These are phyloP conservation scores for Maniola hyperantus DNA, from an alignment of 2,888 invertebrate genomes.

Conservation along the genomic window DNA sequence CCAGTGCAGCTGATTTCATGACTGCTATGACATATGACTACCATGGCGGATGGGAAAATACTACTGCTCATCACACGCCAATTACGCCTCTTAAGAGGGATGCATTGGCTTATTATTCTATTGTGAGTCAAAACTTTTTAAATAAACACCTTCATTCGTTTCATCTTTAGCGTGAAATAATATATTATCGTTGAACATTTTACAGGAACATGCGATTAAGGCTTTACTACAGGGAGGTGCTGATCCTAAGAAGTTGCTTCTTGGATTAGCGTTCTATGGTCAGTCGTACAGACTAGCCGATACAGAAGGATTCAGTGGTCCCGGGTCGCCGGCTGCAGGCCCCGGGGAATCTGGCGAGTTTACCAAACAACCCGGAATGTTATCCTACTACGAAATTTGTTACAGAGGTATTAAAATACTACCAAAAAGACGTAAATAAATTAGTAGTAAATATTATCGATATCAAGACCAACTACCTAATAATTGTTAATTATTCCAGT, in stretches of 20 bases:
- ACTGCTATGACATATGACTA: conserved; percentile 95
- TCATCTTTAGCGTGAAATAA: neutral
- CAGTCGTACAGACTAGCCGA: conserved; percentile 89
- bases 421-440: neutral
- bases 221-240: conserved; percentile 89
- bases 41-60: conserved; percentile 93
- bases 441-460: neutral
- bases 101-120: conserved; percentile 88
- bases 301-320: conserved; percentile 58
- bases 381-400: conserved; percentile 94
- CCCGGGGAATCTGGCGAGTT: conserved; percentile 91
- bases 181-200: conserved; percentile 30
- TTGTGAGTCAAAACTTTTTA: conserved; percentile 75
- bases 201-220: conserved; percentile 90
- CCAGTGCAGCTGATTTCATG: conserved; percentile 88
- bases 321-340: conserved; percentile 86
- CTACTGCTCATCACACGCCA: conserved; percentile 92
- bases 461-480: neutral
- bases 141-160: neutral
- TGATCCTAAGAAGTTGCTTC: conserved; percentile 88
- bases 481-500: conserved; percentile 60
- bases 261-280: conserved; percentile 94
- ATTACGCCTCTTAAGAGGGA: conserved; percentile 86
- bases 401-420: conserved; percentile 72
- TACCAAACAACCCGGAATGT: conserved; percentile 93